Percentiles rank a stretch among this genome's conserved stretches.
Evolutionary conservation across 2,797 vertebrate genomes (phyloP).

Genomic region (Macropodus opercularis): DNA sequence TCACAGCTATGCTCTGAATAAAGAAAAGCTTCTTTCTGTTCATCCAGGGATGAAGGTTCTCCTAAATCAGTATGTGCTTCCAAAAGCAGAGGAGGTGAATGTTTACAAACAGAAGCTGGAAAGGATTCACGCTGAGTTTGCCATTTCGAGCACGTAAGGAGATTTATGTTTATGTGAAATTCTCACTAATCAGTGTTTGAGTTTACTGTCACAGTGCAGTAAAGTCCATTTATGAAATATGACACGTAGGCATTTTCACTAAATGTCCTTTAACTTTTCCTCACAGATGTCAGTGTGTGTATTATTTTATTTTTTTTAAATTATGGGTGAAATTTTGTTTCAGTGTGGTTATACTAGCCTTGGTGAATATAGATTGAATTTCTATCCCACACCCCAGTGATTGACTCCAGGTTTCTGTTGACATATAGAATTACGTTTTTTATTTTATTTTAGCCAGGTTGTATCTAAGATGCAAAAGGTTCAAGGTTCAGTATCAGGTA

Average conservation of each 20-base stretch:
- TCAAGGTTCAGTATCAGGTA: slow-evolving; percentile 79
- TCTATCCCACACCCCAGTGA: slow-evolving; percentile 22
- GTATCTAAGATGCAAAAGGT: slow-evolving; percentile 85
- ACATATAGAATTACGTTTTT: slow-evolving; percentile 70
- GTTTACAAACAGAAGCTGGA: slow-evolving; percentile 91
- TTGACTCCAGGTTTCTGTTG: slow-evolving; percentile 23
- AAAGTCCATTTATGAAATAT: background rate
- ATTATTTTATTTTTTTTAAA: no score
- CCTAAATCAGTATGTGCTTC: slow-evolving; percentile 90
- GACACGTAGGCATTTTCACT: background rate
- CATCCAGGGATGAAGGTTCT: slow-evolving; percentile 88
- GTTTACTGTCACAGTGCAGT: background rate
- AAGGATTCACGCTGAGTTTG: slow-evolving; percentile 89
- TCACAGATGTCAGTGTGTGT: no score
- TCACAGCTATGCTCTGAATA: background rate
- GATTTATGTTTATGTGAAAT: background rate
- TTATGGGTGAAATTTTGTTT: no score
- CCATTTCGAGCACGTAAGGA: slow-evolving; percentile 84
- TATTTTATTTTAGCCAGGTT: slow-evolving; percentile 81
- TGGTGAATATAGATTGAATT: background rate
- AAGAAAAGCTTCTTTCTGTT: background rate
- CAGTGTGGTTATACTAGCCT: no score
- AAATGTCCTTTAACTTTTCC: no score
- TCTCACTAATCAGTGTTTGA: background rate
- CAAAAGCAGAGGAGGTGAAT: slow-evolving; percentile 86